Conservation (phyloP, 2,113 vertebrate species). For the Elanus axillaris region DNA sequence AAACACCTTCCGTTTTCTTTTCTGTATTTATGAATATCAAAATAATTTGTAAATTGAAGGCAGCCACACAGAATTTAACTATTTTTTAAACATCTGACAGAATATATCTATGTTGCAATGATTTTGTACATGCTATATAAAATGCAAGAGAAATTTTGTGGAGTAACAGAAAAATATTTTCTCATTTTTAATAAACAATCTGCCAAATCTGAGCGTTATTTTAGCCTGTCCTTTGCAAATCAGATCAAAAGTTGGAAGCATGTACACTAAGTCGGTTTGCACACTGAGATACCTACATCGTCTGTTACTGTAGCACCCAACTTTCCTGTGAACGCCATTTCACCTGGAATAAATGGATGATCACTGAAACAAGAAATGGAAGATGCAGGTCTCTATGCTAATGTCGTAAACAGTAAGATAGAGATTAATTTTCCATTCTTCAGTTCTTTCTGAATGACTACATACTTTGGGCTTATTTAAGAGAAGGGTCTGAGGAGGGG, state of each 20-base stretch:
- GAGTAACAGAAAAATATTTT: background rate
- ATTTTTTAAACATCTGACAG: background rate
- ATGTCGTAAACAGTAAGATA: background rate
- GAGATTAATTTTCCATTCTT: background rate
- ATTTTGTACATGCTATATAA: background rate
- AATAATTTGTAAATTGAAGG: background rate
- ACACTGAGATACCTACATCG: background rate
- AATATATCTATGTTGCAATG: background rate
- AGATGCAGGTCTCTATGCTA: background rate
- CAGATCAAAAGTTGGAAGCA: background rate
- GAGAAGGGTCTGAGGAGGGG: background rate
- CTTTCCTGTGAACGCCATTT: background rate
- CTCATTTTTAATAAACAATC: background rate
- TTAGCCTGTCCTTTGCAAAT: background rate
- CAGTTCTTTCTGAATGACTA: background rate
- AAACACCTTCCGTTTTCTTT: conserved; percentile 85
- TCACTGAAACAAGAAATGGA: background rate
- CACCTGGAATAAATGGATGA: background rate
- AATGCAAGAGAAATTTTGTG: background rate
- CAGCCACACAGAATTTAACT: background rate
- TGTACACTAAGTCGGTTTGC: background rate
- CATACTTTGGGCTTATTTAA: background rate
- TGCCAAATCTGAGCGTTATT: background rate
- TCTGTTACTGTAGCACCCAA: background rate
- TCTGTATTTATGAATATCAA: conserved; percentile 70